Base-by-base conservation (phyloP, 2,797 vertebrate species). In the Tenualosa ilisha region DNA sequence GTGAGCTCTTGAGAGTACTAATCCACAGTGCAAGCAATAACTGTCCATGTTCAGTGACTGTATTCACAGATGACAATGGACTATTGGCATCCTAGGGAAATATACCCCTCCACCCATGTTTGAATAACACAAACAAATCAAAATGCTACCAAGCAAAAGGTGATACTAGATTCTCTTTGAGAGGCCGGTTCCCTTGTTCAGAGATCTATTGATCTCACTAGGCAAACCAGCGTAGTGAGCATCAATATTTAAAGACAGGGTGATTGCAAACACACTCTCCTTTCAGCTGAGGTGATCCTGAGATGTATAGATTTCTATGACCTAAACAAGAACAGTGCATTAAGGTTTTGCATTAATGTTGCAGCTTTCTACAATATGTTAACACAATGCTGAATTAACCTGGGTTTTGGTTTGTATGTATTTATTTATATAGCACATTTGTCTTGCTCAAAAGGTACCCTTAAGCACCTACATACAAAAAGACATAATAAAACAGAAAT, bases 181-280 rank as follows among this genome's bases (percentile, higher is more conserved):
- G 72, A 79, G 40, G 72, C 72, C 22, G 72, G 40, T 22, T 46
- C 15, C 37, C 72, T 79, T 46, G 72, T 46, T 79, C 40, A 79
- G 37, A 79, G 15, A 46, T 79, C 72, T 46, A 79, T 79, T 79
- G 72, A 79, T 46, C 72, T 79, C 17, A 22, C 72, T 79, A 22
- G 40, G 40, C 43, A 79, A 79, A 79, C 72, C 53, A 72, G 59
- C 75, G 85, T 75, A 37, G 49, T 63, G 46, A 65, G 43, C 40
- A 81, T 85, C 46, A 84, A 86, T 86, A 87, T 84, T 87, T 87
- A 31, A 87, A 84, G 53, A 49, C 56, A 43, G 6, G 72, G 37
- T 46, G 72, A 46, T 15, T 79, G 37, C 72, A 79, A 79, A 43
- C 40, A 46, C 40, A 8, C 1, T 79, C 72, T 79, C 17, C 72